Base-by-base conservation (phyloP, 2,888 invertebrate genomes). In the Neoitamus cyanurus region DNA sequence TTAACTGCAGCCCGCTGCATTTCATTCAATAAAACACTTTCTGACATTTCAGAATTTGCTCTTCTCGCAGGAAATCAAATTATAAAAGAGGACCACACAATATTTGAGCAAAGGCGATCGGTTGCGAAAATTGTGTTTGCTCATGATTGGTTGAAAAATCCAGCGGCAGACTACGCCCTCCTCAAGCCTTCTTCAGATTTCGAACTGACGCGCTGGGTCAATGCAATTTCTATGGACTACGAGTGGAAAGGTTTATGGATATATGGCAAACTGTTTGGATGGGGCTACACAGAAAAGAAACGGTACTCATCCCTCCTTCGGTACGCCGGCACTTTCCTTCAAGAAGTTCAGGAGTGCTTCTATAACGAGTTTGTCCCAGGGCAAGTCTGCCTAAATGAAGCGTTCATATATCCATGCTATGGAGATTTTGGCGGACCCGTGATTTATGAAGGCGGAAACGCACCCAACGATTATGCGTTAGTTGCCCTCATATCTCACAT, bases 341-440 rank as follows among this genome's bases (percentile, higher is more conserved):
- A 9, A 5, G 58, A 58, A 0, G 20, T 15, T 58, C 0, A 0
- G 5, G 1, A 2, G 5, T 58, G 58, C 9, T 7, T 9, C 9
- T 1, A 25, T 7, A 20, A 20, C 7, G 9, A 9, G 6, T n/a
- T n/a, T n/a, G 9, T 58, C 9, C 15, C 15, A 58, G 58, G 58
- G 1, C 5, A 20, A 25, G 58, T 58, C 20, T 58, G 58, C 58
- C 20, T 58, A 11, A 20, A 58, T 2, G 25, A 20, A 25, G 58
- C 13, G 13, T 0, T 11, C 4, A 9, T 25, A 11, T 25, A 13
- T 25, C 15, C 37, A 9, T 37, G 42, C 42, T 25, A n/a, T 75
- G 75, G 75, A 37, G 75, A 75, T 46, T 75, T 30, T 75, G 75
- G 75, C 5, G 75, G 75, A 15, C 75, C 75, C 3, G 37, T 75